Conservation (phyloP, 2,888 invertebrate genomes). For the Phortica magna region DNA sequence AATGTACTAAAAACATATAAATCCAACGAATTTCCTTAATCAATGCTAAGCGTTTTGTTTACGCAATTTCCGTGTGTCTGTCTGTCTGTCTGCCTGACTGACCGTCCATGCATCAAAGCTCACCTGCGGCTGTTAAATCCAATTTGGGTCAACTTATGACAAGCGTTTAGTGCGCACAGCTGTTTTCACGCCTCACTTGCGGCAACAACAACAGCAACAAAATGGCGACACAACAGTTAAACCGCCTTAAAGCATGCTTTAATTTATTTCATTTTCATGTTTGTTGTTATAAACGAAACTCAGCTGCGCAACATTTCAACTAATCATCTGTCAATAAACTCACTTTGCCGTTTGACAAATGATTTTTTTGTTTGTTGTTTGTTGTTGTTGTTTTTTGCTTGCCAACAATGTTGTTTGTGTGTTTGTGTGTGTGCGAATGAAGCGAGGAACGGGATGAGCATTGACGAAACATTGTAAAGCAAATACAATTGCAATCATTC, state of each 20-base stretch:
- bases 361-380: slow-evolving; percentile 45
- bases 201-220: not conserved
- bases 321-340: slow-evolving; percentile 68
- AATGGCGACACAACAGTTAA: not conserved
- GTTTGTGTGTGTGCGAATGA: not conserved
- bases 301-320: slow-evolving; percentile 44
- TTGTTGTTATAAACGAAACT: not conserved
- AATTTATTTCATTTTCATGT: slow-evolving; percentile 25
- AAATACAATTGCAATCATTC: slow-evolving; percentile 71
- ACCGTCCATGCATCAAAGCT: too few relatives aligned
- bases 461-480: slow-evolving; percentile 39
- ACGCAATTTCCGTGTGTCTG: not conserved
- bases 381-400: not conserved
- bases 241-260: slow-evolving; percentile 39
- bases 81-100: not conserved
- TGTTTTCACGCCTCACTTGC: not conserved
- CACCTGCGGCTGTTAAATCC: slow-evolving; percentile 14
- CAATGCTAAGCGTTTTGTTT: not conserved
- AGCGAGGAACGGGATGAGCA: not conserved
- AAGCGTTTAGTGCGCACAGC: not conserved
- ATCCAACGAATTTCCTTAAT: too few relatives aligned
- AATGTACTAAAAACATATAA: too few relatives aligned
- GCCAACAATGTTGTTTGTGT: not conserved
- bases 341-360: slow-evolving; percentile 67
- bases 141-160: slow-evolving; percentile 3